phyloP scores from a whole-genome alignment of 2,888 invertebrate genomes.

The Hirtodrosophila trivittata region DNA sequence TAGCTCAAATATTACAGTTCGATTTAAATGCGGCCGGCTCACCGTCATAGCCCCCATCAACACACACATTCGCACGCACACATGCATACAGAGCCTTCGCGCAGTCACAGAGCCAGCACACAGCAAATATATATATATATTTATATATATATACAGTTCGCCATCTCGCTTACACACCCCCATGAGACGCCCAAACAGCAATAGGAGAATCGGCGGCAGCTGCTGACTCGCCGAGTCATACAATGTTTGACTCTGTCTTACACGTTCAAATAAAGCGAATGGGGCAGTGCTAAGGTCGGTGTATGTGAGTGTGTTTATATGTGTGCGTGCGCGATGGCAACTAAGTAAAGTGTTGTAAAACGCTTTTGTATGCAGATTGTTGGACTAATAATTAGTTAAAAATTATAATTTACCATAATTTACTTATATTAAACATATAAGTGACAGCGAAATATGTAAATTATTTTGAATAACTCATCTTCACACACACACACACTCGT shows the following conservation, averaged over 20 bases:
- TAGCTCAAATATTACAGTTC: constrained; percentile 38
- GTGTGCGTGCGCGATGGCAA: constrained; percentile 49
- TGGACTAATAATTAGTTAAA: constrained; percentile 67
- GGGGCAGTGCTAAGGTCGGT: constrained; percentile 67
- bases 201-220: constrained; percentile 44
- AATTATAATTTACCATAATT: constrained; percentile 66
- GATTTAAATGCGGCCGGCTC: constrained; percentile 63
- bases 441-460: constrained; percentile 41
- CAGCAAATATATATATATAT: constrained; percentile 1
- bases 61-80: constrained; percentile 28
- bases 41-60: constrained; percentile 60
- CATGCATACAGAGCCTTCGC: constrained; percentile 20
- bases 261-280: constrained; percentile 45
- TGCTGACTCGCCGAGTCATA: constrained; percentile 41
- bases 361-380: constrained; percentile 23
- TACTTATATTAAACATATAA: constrained; percentile 39
- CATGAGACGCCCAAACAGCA: constrained; percentile 44
- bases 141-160: constrained; percentile 18
- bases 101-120: constrained; percentile 32
- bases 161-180: constrained; percentile 57
- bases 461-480: constrained; percentile 28
- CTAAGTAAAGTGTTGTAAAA: constrained; percentile 62
- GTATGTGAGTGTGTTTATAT: constrained; percentile 27
- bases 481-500: constrained; percentile 1
- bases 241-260: constrained; percentile 61